These are phyloP conservation scores for Heliconius nattereri DNA, from an alignment of 1,140 invertebrate species.

Conservation along the genomic window DNA sequence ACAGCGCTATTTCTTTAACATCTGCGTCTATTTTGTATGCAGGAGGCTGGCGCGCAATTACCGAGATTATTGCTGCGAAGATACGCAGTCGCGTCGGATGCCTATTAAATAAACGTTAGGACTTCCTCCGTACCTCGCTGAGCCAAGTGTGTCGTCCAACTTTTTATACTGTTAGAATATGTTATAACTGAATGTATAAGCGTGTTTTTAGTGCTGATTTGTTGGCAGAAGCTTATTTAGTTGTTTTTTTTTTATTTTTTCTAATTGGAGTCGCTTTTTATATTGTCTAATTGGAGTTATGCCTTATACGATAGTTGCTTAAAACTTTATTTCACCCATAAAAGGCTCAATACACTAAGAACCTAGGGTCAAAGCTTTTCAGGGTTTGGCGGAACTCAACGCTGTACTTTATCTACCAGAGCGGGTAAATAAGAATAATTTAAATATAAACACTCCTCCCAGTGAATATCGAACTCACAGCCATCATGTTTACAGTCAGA, in stretches of 20 bases:
- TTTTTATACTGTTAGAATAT: constrained; percentile 13
- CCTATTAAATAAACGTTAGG: constrained; percentile 68
- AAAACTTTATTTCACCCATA: no score
- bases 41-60: constrained; percentile 55
- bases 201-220: not conserved
- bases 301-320: no score
- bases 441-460: no score
- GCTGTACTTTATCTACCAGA: no score
- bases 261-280: not conserved
- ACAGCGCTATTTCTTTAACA: constrained; percentile 32
- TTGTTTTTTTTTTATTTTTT: not conserved
- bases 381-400: no score
- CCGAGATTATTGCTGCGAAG: constrained; percentile 57
- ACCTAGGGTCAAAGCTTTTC: no score
- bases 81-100: constrained; percentile 49
- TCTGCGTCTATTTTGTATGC: constrained; percentile 52
- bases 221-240: not conserved
- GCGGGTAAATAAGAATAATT: no score
- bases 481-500: no score
- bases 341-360: no score
- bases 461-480: no score
- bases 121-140: constrained; percentile 52
- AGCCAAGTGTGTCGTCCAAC: constrained; percentile 32
- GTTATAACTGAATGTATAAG: constrained; percentile 16
- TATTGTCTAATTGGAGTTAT: not conserved